A percentile compares a stretch with the other conserved stretches of the same genome.
These are phyloP conservation scores for Xerus inauris DNA, from an alignment of 2,113 vertebrate genomes.

Conservation along the genomic window DNA sequence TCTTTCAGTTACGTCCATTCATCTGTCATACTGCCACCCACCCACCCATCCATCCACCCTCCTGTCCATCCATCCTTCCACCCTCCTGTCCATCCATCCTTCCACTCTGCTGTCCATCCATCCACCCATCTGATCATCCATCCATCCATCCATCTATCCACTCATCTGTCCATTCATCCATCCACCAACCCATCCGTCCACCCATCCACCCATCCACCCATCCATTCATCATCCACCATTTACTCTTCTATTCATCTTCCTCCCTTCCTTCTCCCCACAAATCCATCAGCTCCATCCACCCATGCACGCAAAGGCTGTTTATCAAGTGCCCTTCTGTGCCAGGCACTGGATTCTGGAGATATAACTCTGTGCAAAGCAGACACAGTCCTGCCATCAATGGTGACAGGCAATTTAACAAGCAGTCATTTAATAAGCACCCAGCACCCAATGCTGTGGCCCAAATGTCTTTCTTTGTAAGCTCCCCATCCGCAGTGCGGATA, in stretches of 20 bases:
- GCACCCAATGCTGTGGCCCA: neutral
- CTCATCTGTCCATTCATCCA: too few species aligned
- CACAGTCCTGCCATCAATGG: neutral
- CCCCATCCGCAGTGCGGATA: neutral
- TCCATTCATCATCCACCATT: too few species aligned
- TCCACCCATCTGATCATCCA: too few species aligned
- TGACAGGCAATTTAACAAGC: neutral
- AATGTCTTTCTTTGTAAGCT: neutral
- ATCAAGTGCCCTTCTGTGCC: neutral
- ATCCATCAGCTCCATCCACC: neutral
- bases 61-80: too few species aligned
- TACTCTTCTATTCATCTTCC: too few species aligned
- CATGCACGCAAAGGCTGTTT: neutral
- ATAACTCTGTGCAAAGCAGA: neutral
- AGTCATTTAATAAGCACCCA: neutral
- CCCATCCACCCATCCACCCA: too few species aligned
- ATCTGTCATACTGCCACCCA: too few species aligned
- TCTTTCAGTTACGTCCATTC: neutral
- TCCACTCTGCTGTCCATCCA: too few species aligned
- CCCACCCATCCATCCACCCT: neutral
- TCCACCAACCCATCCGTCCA: too few species aligned
- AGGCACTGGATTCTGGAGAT: neutral
- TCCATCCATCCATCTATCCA: too few species aligned
- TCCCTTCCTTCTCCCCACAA: too few species aligned
- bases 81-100: too few species aligned